These are phyloP conservation scores for Caenorhabditis sp. DNA, from an alignment of 2,888 invertebrate genomes.

Conservation along the genomic window DNA sequence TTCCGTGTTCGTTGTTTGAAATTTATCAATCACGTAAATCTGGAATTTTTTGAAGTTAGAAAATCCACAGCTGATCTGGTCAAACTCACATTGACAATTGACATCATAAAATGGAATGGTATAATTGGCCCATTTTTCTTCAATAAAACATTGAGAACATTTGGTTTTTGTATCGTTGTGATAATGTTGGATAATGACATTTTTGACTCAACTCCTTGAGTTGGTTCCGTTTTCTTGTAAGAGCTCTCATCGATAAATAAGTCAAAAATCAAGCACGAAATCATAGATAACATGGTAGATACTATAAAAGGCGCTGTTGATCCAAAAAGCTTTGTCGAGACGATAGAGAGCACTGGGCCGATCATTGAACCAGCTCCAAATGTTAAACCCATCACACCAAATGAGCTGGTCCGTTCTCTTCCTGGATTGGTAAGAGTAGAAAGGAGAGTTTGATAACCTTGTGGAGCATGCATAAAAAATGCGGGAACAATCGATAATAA, in stretches of 20 bases:
- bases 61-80: neutral
- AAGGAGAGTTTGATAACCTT: conserved; percentile 60
- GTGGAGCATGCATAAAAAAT: conserved; percentile 63
- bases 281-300: conserved; percentile 37
- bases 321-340: conserved; percentile 19
- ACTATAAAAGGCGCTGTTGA: conserved; percentile 25
- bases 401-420: conserved; percentile 60
- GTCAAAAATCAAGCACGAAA: conserved; percentile 42
- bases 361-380: conserved; percentile 52
- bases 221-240: conserved; percentile 36
- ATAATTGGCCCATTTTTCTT: conserved; percentile 57
- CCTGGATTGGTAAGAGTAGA: conserved; percentile 58
- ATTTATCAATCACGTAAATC: conserved; percentile 60
- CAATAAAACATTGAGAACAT: conserved; percentile 48
- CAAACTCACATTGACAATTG: conserved; percentile 48
- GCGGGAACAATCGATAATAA: conserved; percentile 52
- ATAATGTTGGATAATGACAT: conserved; percentile 39
- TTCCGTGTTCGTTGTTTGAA: conserved; percentile 44
- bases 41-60: conserved; percentile 22
- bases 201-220: conserved; percentile 12
- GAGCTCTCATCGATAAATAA: conserved; percentile 31
- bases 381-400: conserved; percentile 59
- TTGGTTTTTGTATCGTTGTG: conserved; percentile 43
- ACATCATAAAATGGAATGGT: conserved; percentile 50
- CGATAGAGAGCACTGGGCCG: conserved; percentile 1